Evolutionary conservation across 2,888 invertebrate species (phyloP).

Genomic region (Sturmia bella): DNA sequence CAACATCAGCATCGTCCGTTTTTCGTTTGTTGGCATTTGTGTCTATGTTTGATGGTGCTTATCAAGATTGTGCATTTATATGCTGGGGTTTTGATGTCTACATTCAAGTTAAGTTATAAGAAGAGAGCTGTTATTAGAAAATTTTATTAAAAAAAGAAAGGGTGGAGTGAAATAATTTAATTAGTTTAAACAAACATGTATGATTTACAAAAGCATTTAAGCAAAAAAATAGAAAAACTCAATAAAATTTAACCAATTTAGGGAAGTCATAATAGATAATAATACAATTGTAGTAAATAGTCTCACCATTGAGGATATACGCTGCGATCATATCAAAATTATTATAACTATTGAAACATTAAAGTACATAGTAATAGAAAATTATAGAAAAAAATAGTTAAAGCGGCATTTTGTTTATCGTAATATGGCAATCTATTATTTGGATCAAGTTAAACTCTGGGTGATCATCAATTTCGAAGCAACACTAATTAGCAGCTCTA

Average conservation of each 20-base stretch:
- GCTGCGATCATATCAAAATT: too few relatives aligned
- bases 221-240: not conserved
- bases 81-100: conserved; percentile 24
- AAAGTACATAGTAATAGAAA: too few relatives aligned
- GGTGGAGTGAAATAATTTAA: conserved; percentile 26
- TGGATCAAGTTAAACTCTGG: too few relatives aligned
- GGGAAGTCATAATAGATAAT: not conserved
- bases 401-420: too few relatives aligned
- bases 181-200: conserved; percentile 18
- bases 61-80: not conserved
- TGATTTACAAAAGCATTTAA: not conserved
- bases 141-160: conserved; percentile 1
- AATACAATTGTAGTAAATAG: too few relatives aligned
- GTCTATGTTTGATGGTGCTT: not conserved
- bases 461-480: too few relatives aligned
- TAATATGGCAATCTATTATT: too few relatives aligned
- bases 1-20: conserved; percentile 17
- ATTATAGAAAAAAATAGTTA: too few relatives aligned
- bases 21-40: not conserved
- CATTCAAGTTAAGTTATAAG: conserved; percentile 42
- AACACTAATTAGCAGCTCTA: too few relatives aligned
- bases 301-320: too few relatives aligned
- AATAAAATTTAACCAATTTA: conserved; percentile 24
- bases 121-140: conserved; percentile 17
- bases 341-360: too few relatives aligned